Percentiles rank a stretch among this genome's conserved stretches.
Conservation (phyloP, 2,888 invertebrate genomes). For the Zaprionus bogoriensis region DNA sequence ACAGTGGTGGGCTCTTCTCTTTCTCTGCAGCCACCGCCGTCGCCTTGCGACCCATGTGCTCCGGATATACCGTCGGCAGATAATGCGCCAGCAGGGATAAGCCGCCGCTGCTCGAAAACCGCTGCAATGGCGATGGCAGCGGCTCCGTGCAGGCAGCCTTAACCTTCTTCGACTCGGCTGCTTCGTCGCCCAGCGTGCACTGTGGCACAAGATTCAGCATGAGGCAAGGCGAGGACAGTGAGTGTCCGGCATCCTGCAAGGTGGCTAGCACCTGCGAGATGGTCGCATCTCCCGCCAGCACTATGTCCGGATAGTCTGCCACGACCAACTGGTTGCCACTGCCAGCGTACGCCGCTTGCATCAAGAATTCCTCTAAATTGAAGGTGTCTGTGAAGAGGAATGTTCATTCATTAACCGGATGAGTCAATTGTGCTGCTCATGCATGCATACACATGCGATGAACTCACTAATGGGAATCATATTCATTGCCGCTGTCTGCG, state of each 20-base stretch:
- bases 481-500: constrained; percentile 51
- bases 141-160: constrained; percentile 81
- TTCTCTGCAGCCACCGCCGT: constrained; percentile 83
- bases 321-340: constrained; percentile 83
- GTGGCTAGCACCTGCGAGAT: constrained; percentile 85
- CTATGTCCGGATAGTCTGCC: constrained; percentile 83
- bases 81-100: constrained; percentile 94
- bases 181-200: constrained; percentile 37
- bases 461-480: constrained; percentile 35
- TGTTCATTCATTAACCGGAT: too few species aligned
- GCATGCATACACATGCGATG: not conserved
- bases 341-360: constrained; percentile 70
- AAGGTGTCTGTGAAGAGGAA: constrained; percentile 76
- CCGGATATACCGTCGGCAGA: constrained; percentile 93
- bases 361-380: constrained; percentile 77
- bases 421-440: not conserved
- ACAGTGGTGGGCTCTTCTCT: constrained; percentile 81
- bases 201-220: constrained; percentile 75
- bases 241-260: constrained; percentile 84
- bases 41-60: constrained; percentile 86
- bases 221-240: constrained; percentile 84
- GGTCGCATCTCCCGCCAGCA: constrained; percentile 84
- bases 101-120: constrained; percentile 94
- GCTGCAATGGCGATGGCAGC: constrained; percentile 87
- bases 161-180: constrained; percentile 44